Conservation (phyloP, 2,113 vertebrate species). For the Rallus limicola region DNA sequence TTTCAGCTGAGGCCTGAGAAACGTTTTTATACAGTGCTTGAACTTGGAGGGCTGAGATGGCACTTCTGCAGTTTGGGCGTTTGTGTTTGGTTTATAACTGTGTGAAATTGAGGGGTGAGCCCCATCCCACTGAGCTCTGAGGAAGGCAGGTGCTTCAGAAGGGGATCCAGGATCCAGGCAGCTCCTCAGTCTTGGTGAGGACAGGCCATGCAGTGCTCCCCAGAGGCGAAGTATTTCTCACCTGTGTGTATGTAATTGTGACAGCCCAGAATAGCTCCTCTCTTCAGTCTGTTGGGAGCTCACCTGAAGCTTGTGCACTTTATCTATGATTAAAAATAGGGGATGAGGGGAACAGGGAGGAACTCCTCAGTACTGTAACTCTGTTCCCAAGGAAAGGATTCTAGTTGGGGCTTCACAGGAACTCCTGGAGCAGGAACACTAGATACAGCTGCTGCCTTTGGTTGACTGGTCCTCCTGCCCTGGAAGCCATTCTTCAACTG, state of each 20-base stretch:
- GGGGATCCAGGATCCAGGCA: background rate
- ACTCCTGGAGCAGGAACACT: no score
- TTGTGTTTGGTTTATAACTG: background rate
- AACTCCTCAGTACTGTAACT: background rate
- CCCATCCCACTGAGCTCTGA: rapidly evolving
- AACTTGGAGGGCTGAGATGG: background rate
- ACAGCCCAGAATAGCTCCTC: background rate
- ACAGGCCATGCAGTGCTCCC: background rate
- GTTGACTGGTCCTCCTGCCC: no score
- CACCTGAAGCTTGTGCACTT: background rate
- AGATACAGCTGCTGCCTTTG: no score
- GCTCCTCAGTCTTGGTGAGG: background rate
- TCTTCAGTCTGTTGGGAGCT: background rate
- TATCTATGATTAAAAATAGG: background rate
- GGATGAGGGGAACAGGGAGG: no score
- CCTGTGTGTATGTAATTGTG: background rate
- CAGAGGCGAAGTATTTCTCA: background rate
- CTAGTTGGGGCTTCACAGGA: background rate
- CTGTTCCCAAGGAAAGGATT: background rate
- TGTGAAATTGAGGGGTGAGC: background rate
- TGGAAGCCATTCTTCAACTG: no score
- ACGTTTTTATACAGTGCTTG: background rate
- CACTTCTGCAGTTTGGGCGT: no score
- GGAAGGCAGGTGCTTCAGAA: background rate
- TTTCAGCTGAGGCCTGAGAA: background rate